A percentile compares a stretch with the other conserved stretches of the same genome.
phyloP scores from a whole-genome alignment of 2,797 vertebrate genomes.

The Fistularia commersonii region DNA sequence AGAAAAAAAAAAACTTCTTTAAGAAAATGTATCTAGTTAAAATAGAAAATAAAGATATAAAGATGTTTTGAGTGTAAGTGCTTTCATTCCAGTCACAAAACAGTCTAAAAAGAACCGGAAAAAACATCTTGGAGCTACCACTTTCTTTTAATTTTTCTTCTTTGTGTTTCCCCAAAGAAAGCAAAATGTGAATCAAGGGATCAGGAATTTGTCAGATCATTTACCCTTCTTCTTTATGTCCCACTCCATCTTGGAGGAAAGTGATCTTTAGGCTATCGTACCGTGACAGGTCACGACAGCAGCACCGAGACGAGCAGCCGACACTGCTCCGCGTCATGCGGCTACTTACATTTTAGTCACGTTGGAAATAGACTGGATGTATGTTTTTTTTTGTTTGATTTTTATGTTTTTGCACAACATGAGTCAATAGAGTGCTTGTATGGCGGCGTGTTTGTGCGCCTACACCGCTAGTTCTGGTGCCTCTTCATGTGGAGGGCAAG shows the following conservation, averaged over 20 bases:
- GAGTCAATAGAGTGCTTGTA: slow-evolving; percentile 30
- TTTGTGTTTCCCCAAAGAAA: slow-evolving; percentile 36
- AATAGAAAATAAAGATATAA: slow-evolving; percentile 41
- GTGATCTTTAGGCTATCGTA: slow-evolving; percentile 22
- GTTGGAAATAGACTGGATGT: background rate
- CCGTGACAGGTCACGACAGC: slow-evolving; percentile 11
- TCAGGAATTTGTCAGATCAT: slow-evolving; percentile 26
- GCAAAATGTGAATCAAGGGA: slow-evolving; percentile 24
- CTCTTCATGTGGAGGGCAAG: slow-evolving; percentile 97
- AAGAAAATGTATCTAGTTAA: slow-evolving; percentile 18
- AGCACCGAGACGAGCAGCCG: slow-evolving; percentile 48
- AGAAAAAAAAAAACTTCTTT: slow-evolving; percentile 14
- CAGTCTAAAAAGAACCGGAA: slow-evolving; percentile 47
- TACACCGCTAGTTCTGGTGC: slow-evolving; percentile 84
- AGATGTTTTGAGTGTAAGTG: slow-evolving; percentile 42
- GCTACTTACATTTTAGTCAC: slow-evolving; percentile 13
- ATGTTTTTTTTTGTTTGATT: slow-evolving; percentile 17
- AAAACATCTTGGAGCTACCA: slow-evolving; percentile 37
- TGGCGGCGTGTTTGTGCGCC: slow-evolving; percentile 4
- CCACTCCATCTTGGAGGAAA: slow-evolving; percentile 34
- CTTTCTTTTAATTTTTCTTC: slow-evolving; percentile 35
- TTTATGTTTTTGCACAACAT: slow-evolving; percentile 3
- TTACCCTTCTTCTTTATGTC: slow-evolving; percentile 31
- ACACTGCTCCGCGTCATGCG: slow-evolving; percentile 29
- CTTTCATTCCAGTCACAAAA: slow-evolving; percentile 60